Conservation (phyloP, 1,140 invertebrate species). For the Maconellicoccus hirsutus region DNA sequence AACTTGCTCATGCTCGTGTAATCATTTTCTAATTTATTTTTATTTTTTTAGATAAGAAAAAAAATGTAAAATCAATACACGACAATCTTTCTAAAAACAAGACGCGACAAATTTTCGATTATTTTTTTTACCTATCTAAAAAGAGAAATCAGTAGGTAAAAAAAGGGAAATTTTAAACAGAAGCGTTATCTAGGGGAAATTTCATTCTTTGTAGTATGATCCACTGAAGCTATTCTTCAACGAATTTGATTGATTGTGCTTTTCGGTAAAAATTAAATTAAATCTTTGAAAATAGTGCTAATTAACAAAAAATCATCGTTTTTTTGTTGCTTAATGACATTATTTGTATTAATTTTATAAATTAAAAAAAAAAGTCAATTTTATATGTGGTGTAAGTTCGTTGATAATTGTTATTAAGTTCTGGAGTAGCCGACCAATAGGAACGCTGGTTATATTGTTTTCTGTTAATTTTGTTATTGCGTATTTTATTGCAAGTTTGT, state of each 20-base stretch:
- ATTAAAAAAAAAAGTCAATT: background rate
- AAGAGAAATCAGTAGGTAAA: background rate
- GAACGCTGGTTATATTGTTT: constrained; percentile 23
- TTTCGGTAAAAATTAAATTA: background rate
- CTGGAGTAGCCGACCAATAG: background rate
- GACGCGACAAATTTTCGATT: background rate
- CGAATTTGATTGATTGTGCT: background rate
- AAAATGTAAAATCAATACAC: background rate
- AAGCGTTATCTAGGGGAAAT: background rate
- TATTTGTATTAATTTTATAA: background rate
- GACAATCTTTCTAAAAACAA: background rate
- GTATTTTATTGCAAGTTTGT: constrained; percentile 16
- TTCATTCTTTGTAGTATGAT: background rate
- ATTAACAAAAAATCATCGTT: background rate
- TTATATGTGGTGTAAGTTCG: background rate
- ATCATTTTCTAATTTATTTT: background rate
- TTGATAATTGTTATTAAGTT: constrained; percentile 6
- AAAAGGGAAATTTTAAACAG: background rate
- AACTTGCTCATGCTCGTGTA: too few species aligned
- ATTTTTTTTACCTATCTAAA: background rate
- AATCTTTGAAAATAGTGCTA: background rate
- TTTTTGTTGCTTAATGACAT: background rate
- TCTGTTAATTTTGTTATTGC: constrained; percentile 21
- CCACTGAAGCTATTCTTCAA: background rate
- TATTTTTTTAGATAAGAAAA: background rate